Conservation (phyloP, 1,140 invertebrate species). For the Drosophila sp. region DNA sequence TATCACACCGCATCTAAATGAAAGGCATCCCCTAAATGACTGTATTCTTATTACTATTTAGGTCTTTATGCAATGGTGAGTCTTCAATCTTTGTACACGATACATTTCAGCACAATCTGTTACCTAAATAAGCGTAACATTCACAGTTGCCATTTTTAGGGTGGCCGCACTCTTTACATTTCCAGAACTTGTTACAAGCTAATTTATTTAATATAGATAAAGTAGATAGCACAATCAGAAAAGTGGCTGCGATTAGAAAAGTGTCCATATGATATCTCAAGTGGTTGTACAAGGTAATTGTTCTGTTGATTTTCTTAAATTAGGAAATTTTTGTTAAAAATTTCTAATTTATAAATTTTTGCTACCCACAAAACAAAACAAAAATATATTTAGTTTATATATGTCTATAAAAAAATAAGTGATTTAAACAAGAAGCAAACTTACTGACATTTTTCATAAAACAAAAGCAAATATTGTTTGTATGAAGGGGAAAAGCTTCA, state of each 20-base stretch:
- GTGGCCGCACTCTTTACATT: constrained; percentile 10
- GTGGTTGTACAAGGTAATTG: too few species aligned
- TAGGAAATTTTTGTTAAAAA: too few species aligned
- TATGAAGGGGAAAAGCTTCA: background rate
- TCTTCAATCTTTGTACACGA: constrained; percentile 56
- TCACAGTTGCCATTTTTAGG: constrained; percentile 26
- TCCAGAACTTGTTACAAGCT: constrained; percentile 48
- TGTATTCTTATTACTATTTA: constrained; percentile 24
- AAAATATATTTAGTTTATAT: too few species aligned
- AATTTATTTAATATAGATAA: constrained; percentile 1
- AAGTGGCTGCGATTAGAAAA: background rate
- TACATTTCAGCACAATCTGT: constrained; percentile 76
- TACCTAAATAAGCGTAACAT: constrained; percentile 76
- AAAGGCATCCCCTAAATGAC: constrained; percentile 55
- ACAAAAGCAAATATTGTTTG: too few species aligned
- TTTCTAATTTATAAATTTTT: too few species aligned
- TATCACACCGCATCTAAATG: constrained; percentile 59
- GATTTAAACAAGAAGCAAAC: too few species aligned
- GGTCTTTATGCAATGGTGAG: constrained; percentile 23
- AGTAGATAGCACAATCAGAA: background rate
- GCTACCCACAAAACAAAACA: too few species aligned
- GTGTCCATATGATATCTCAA: too few species aligned
- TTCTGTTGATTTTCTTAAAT: too few species aligned
- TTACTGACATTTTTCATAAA: too few species aligned
- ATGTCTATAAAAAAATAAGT: too few species aligned